Evolutionary conservation across 2,888 invertebrate species (phyloP).

Genomic region (Nymphalis polychloros): DNA sequence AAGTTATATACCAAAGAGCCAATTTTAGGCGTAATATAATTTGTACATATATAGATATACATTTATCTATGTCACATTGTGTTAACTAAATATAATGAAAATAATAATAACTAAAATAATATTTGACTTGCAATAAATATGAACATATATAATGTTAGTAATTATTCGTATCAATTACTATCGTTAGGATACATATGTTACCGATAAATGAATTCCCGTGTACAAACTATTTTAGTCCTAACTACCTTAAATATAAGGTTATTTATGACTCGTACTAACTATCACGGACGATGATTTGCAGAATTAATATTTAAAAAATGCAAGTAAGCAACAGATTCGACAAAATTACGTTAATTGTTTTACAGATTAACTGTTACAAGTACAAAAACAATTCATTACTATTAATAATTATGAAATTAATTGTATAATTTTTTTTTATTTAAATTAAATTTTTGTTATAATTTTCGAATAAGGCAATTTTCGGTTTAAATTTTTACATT

Average conservation of each 20-base stretch:
- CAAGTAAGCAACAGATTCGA: not conserved
- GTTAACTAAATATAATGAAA: not conserved
- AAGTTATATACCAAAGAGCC: too few relatives aligned
- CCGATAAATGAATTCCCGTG: conserved; percentile 10
- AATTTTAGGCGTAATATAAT: too few relatives aligned
- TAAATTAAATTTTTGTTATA: not conserved
- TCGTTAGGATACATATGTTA: conserved; percentile 10
- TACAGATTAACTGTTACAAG: too few relatives aligned
- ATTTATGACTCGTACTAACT: conserved; percentile 17
- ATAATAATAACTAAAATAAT: conserved; percentile 6
- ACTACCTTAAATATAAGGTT: conserved; percentile 17
- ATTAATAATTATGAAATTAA: conserved; percentile 10
- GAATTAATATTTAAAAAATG: not conserved
- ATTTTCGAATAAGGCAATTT: not conserved
- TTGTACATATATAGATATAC: not conserved
- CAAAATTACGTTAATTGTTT: not conserved
- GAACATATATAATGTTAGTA: conserved; percentile 8
- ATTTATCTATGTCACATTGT: conserved; percentile 2
- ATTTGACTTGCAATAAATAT: conserved; percentile 10
- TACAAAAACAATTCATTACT: not conserved
- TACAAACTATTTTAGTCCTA: conserved; percentile 15
- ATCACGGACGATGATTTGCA: not conserved
- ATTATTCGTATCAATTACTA: not conserved
- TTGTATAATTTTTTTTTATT: not conserved
- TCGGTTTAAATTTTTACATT: not conserved